Conservation (phyloP, 2,797 vertebrate species). For the Monodelphis domestica region DNA sequence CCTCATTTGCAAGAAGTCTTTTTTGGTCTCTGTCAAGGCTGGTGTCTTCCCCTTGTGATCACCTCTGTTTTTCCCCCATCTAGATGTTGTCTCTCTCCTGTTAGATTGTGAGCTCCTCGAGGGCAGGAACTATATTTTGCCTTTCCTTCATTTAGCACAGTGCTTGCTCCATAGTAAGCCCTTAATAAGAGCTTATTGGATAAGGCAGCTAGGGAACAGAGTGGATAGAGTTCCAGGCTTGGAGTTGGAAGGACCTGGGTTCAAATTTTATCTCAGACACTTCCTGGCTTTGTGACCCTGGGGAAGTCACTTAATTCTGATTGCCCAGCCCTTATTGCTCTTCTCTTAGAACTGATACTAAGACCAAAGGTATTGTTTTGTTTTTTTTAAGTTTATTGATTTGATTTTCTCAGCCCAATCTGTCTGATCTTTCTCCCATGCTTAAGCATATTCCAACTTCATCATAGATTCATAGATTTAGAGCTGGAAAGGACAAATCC, state of each 20-base stretch:
- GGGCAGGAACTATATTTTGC: not conserved
- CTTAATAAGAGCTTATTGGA: not conserved
- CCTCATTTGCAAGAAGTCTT: not conserved
- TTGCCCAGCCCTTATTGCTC: no score
- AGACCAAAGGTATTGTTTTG: no score
- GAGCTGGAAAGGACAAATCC: not conserved
- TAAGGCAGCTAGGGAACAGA: no score
- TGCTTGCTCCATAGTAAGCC: not conserved
- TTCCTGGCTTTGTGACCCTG: no score
- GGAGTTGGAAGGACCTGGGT: no score
- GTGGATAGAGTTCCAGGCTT: no score
- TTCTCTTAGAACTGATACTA: no score
- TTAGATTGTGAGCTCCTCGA: not conserved
- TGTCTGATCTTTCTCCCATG: not conserved
- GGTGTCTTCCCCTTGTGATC: not conserved
- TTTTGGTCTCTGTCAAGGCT: not conserved
- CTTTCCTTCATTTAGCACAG: not conserved
- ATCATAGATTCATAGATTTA: not conserved
- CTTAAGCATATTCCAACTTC: not conserved
- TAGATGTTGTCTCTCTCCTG: not conserved
- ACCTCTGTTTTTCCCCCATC: not conserved
- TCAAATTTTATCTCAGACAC: no score
- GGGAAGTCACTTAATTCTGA: no score
- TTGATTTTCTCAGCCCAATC: not conserved
- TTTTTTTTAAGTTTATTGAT: not conserved